Evolutionary conservation across 2,888 invertebrate species (phyloP).

Genomic region (Stegophylla sp.): DNA sequence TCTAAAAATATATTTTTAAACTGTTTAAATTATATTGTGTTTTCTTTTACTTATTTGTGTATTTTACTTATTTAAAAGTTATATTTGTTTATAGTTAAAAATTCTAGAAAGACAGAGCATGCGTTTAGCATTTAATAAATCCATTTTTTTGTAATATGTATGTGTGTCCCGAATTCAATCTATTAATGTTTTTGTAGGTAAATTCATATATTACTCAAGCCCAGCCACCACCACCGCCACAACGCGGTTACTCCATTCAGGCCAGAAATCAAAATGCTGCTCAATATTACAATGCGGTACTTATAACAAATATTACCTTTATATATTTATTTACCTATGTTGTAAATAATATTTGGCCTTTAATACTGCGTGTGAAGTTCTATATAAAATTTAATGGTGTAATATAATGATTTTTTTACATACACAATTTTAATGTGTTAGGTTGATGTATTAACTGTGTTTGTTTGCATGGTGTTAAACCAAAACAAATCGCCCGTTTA

Average conservation of each 20-base stretch:
- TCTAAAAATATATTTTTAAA: too few relatives aligned
- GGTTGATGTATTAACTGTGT: too few relatives aligned
- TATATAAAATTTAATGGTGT: too few relatives aligned
- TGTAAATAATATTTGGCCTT: not conserved
- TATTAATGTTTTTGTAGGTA: slow-evolving; percentile 53
- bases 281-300: slow-evolving; percentile 50
- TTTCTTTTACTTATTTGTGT: too few relatives aligned
- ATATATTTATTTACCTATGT: not conserved
- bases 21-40: too few relatives aligned
- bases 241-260: slow-evolving; percentile 22
- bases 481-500: too few relatives aligned
- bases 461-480: too few relatives aligned
- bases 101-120: too few relatives aligned
- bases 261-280: slow-evolving; percentile 51
- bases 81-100: too few relatives aligned
- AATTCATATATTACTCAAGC: slow-evolving; percentile 31
- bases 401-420: not conserved
- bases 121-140: not conserved
- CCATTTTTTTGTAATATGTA: not conserved
- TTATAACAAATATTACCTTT: not conserved
- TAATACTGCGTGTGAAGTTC: not conserved
- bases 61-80: too few relatives aligned
- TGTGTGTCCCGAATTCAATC: slow-evolving; percentile 16
- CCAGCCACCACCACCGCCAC: not conserved
- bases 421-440: too few relatives aligned